Evolutionary conservation across 2,113 vertebrate species (phyloP).

Genomic region (Blennius ocellaris): DNA sequence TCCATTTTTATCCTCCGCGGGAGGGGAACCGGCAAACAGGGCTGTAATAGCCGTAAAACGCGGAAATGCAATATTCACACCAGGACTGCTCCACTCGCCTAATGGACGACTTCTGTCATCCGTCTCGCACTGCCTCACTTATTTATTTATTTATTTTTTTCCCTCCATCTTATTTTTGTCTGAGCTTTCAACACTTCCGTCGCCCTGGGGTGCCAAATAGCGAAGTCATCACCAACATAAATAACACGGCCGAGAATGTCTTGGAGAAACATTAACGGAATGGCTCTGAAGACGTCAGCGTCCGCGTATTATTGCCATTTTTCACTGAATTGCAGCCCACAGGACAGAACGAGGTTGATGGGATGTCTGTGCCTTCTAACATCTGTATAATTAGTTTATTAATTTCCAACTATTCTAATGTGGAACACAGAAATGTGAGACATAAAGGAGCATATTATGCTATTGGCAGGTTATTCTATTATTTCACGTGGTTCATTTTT

Average conservation of each 20-base stretch:
- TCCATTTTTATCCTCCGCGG: slow-evolving; percentile 53
- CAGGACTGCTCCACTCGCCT: slow-evolving; percentile 41
- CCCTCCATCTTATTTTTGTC: slow-evolving; percentile 20
- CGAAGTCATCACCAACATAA: slow-evolving; percentile 24
- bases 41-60: slow-evolving; percentile 68
- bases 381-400: neutral
- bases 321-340: neutral
- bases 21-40: slow-evolving; percentile 55
- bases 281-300: neutral
- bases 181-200: slow-evolving; percentile 52
- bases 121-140: slow-evolving; percentile 44
- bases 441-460: too few species aligned
- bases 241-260: slow-evolving; percentile 3
- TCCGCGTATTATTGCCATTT: neutral
- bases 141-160: neutral
- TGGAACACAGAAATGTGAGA: neutral
- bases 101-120: slow-evolving; percentile 73
- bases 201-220: slow-evolving; percentile 14
- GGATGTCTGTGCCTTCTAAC: neutral
- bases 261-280: slow-evolving; percentile 3
- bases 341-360: neutral
- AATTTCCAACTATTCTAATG: neutral
- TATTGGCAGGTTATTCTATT: too few species aligned
- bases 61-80: slow-evolving; percentile 70
- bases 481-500: too few species aligned